These are phyloP conservation scores for Strongylocentrotus purpuratus DNA, from an alignment of 35 echinoderm and acorn worm species.

Conservation along the genomic window DNA sequence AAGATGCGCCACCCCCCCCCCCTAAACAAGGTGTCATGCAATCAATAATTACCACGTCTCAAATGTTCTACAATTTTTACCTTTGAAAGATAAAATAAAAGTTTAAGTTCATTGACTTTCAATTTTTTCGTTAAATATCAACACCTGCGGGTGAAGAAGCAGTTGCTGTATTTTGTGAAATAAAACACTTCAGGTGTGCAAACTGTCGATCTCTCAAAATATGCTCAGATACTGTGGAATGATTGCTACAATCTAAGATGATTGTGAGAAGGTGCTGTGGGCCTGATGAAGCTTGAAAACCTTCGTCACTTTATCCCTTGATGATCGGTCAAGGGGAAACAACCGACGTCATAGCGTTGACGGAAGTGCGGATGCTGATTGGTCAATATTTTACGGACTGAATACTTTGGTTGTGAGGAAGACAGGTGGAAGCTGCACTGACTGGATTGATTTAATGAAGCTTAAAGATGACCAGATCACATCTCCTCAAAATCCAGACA, in stretches of 20 bases:
- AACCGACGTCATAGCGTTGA: neutral
- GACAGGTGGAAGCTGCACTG: neutral
- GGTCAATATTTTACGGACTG: neutral
- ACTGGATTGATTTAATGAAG: no score
- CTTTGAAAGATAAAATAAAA: no score
- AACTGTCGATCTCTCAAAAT: neutral
- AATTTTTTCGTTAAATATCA: neutral
- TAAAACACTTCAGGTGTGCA: neutral
- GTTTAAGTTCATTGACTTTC: neutral
- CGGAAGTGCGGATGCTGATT: neutral
- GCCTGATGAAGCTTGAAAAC: neutral
- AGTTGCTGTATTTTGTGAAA: neutral
- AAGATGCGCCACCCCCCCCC: no score
- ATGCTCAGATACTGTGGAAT: neutral
- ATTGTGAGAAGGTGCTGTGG: neutral
- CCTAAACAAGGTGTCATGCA: no score
- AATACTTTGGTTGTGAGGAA: neutral
- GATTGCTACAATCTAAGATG: neutral
- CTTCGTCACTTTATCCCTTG: neutral
- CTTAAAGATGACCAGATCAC: no score
- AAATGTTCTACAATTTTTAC: no score
- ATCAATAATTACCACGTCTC: no score
- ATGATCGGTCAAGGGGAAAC: neutral
- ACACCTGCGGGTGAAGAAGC: neutral
- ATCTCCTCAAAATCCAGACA: neutral